Conservation (phyloP, 2,797 vertebrate genomes). For the Pelochelys cantorii region DNA sequence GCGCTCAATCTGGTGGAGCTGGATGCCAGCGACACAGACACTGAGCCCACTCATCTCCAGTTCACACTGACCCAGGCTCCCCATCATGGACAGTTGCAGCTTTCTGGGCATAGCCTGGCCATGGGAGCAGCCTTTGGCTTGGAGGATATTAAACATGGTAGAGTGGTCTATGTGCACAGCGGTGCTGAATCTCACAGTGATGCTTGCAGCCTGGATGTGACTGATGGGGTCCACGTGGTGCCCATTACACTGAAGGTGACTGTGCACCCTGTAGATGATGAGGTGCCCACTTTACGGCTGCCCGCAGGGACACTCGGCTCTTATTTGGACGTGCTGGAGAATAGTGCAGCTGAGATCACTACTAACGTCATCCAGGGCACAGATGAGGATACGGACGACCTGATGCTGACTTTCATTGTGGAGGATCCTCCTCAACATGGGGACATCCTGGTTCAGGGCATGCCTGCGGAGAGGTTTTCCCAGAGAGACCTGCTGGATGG, state of each 20-base stretch:
- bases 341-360: slow-evolving; percentile 92
- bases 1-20: slow-evolving; percentile 87
- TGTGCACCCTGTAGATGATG: slow-evolving; percentile 89
- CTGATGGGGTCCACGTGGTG: slow-evolving; percentile 92
- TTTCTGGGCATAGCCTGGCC: slow-evolving; percentile 83
- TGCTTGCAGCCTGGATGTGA: slow-evolving; percentile 90
- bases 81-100: slow-evolving; percentile 86
- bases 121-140: slow-evolving; percentile 87
- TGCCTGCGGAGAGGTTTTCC: slow-evolving; percentile 87
- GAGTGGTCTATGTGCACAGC: slow-evolving; percentile 88
- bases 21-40: slow-evolving; percentile 90
- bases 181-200: slow-evolving; percentile 88
- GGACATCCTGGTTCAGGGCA: slow-evolving; percentile 89
- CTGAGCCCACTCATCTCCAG: slow-evolving; percentile 86
- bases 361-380: slow-evolving; percentile 90
- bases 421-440: slow-evolving; percentile 89
- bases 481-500: slow-evolving; percentile 94
- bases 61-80: slow-evolving; percentile 91
- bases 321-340: slow-evolving; percentile 93
- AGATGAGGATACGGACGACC: slow-evolving; percentile 89
- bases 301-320: slow-evolving; percentile 92
- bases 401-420: slow-evolving; percentile 92
- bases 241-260: slow-evolving; percentile 90
- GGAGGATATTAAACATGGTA: slow-evolving; percentile 87
- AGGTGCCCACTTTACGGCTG: slow-evolving; percentile 84